Conservation (phyloP, 2,113 vertebrate species). For the Cromileptes altivelis region DNA sequence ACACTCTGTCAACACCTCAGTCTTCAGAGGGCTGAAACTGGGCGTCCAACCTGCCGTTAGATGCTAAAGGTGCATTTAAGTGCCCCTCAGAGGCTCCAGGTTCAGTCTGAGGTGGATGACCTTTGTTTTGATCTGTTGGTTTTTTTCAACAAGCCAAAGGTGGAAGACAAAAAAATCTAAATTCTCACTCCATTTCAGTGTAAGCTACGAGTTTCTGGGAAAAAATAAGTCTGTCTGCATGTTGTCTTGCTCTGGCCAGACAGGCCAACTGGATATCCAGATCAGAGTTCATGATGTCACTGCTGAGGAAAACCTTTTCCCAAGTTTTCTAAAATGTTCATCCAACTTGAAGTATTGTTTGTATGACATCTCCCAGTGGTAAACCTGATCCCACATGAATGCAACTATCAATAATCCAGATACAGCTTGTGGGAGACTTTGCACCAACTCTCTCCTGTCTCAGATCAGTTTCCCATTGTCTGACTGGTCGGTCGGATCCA, state of each 20-base stretch:
- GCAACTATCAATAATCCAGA: constrained; percentile 30
- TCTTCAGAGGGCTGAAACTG: constrained; percentile 31
- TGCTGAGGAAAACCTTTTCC: constrained; percentile 25
- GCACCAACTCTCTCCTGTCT: constrained; percentile 6
- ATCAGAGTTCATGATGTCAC: constrained; percentile 55
- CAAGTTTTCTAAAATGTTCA: constrained; percentile 32
- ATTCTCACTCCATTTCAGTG: constrained; percentile 57
- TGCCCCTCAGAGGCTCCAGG: constrained; percentile 31
- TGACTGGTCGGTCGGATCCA: constrained; percentile 18
- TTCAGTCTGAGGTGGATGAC: constrained; percentile 1
- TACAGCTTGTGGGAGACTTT: constrained; percentile 13
- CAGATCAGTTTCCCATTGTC: constrained; percentile 39
- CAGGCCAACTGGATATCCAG: constrained; percentile 37
- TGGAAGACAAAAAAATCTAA: neutral
- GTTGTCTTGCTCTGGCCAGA: constrained; percentile 48
- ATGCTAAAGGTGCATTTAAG: constrained; percentile 48
- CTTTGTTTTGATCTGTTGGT: constrained; percentile 19
- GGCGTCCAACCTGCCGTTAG: constrained; percentile 14
- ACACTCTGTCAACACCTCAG: constrained; percentile 21
- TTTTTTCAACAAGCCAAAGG: constrained; percentile 26
- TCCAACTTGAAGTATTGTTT: constrained; percentile 43
- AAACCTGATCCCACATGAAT: constrained; percentile 49
- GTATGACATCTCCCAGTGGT: constrained; percentile 38
- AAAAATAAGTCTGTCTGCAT: constrained; percentile 5
- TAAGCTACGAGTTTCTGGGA: constrained; percentile 10